phyloP scores from a whole-genome alignment of 2,797 vertebrate genomes.

The Cygnus olor region DNA sequence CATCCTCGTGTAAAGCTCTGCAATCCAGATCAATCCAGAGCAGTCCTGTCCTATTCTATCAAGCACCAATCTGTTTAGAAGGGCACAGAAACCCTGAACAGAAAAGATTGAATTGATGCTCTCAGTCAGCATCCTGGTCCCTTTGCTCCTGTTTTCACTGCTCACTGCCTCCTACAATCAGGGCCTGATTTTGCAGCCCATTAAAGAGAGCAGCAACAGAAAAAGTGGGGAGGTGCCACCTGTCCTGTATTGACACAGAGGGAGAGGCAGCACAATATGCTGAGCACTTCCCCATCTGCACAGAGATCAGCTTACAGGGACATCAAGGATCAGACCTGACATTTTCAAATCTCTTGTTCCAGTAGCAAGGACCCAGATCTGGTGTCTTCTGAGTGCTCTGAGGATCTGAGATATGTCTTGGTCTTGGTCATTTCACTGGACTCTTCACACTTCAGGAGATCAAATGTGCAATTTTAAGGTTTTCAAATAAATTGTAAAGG shows the following conservation, averaged over 20 bases:
- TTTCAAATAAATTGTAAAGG: background rate
- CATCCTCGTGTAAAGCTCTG: background rate
- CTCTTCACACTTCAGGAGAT: background rate
- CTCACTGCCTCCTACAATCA: background rate
- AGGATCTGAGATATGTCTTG: background rate
- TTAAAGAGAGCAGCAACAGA: background rate
- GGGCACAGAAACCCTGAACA: background rate
- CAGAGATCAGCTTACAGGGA: background rate
- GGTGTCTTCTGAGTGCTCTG: background rate
- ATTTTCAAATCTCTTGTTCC: background rate
- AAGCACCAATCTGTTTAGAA: background rate
- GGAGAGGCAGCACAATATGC: background rate
- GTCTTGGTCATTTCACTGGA: background rate
- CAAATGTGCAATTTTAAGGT: background rate
- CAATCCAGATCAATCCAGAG: background rate
- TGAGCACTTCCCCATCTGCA: background rate
- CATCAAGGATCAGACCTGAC: background rate
- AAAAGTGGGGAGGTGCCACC: background rate
- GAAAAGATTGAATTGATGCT: background rate
- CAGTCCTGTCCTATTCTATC: background rate
- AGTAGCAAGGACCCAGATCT: background rate
- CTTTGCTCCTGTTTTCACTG: background rate
- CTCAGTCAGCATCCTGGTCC: background rate
- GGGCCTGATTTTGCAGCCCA: background rate
- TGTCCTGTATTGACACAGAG: accelerated